These are phyloP conservation scores for Heterodera schachtii DNA, from an alignment of 1,140 invertebrate genomes.

Conservation along the genomic window DNA sequence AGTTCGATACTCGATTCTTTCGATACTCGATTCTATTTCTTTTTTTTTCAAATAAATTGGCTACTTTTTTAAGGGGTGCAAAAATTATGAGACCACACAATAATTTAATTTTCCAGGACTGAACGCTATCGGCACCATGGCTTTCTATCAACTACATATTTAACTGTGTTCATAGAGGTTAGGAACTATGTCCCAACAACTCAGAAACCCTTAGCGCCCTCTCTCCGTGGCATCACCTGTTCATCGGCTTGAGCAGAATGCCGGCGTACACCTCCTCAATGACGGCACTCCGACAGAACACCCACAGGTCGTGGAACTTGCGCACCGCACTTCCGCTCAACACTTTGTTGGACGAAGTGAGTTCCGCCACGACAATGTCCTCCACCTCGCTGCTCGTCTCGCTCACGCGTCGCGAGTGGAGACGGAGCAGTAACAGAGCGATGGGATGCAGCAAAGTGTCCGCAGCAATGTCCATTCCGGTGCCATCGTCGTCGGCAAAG, in stretches of 20 bases:
- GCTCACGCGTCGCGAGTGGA: conserved; percentile 52
- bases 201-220: too few species aligned
- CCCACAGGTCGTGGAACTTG: conserved; percentile 60
- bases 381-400: conserved; percentile 62
- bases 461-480: neutral
- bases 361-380: conserved; percentile 57
- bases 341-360: conserved; percentile 53
- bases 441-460: conserved; percentile 34
- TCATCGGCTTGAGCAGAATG: conserved; percentile 54
- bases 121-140: too few species aligned
- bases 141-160: too few species aligned
- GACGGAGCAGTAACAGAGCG: conserved; percentile 47
- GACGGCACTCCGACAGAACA: conserved; percentile 41
- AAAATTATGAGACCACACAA: too few species aligned
- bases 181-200: too few species aligned
- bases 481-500: conserved; percentile 28
- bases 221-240: conserved; percentile 32
- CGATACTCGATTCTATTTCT: too few species aligned
- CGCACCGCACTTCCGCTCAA: conserved; percentile 47
- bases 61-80: too few species aligned
- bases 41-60: too few species aligned
- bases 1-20: too few species aligned
- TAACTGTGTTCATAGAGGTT: too few species aligned
- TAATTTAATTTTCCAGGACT: too few species aligned
- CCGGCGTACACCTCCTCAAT: conserved; percentile 45